These are phyloP conservation scores for Ctenopoma multispine DNA, from an alignment of 2,797 vertebrate species.

Conservation along the genomic window DNA sequence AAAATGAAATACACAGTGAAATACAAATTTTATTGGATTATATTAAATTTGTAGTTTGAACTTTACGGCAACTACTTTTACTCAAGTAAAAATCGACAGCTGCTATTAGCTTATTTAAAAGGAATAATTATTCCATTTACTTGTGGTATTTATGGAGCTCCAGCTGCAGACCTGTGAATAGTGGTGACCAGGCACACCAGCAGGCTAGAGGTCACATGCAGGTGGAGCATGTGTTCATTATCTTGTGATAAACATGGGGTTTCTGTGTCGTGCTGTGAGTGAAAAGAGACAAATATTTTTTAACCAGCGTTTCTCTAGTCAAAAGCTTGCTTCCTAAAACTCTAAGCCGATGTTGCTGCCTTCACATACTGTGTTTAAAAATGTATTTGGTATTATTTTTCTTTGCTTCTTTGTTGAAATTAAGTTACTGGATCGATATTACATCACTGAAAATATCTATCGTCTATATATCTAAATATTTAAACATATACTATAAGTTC, in stretches of 20 bases:
- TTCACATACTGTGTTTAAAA: neutral
- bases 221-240: slow-evolving; percentile 33
- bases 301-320: neutral
- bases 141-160: slow-evolving; percentile 20
- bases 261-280: slow-evolving; percentile 6
- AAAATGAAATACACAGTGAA: neutral
- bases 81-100: neutral
- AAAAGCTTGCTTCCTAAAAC: slow-evolving; percentile 5
- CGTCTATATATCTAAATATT: too few relatives aligned
- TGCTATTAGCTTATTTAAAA: neutral
- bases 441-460: neutral
- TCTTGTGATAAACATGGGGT: slow-evolving; percentile 25
- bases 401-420: neutral
- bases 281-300: slow-evolving; percentile 23
- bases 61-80: slow-evolving; percentile 1
- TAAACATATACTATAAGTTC: neutral
- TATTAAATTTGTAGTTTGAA: neutral
- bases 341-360: slow-evolving; percentile 6
- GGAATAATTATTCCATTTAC: slow-evolving; percentile 12
- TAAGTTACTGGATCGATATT: too few relatives aligned
- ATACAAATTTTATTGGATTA: neutral
- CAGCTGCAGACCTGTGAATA: slow-evolving; percentile 35
- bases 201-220: slow-evolving; percentile 32
- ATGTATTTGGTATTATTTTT: neutral
- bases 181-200: slow-evolving; percentile 13